Percentiles rank a stretch among this genome's conserved stretches.
Evolutionary conservation across 2,888 invertebrate genomes (phyloP).

Genomic region (Drosophila lutescens): DNA sequence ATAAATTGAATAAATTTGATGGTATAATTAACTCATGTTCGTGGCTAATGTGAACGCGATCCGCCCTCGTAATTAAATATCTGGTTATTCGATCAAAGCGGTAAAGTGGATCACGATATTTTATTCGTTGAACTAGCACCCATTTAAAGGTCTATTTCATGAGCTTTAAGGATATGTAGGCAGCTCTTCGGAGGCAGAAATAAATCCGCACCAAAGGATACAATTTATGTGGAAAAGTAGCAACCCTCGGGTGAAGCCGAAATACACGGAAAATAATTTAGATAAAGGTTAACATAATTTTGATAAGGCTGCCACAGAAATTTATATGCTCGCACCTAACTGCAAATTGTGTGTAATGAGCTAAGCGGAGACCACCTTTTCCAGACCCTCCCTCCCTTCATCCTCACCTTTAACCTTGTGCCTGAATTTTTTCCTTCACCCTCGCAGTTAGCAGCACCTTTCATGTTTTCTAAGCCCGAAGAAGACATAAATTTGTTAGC

Average conservation of each 20-base stretch:
- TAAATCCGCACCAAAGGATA: slow-evolving; percentile 17
- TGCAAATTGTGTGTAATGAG: slow-evolving; percentile 83
- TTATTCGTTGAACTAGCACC: neutral
- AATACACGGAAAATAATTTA: slow-evolving; percentile 72
- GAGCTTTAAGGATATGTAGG: neutral
- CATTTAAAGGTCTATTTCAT: neutral
- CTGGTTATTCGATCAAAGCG: slow-evolving; percentile 12
- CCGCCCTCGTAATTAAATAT: slow-evolving; percentile 56
- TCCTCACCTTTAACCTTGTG: slow-evolving; percentile 21
- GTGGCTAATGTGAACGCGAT: slow-evolving; percentile 57
- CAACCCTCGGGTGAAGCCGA: slow-evolving; percentile 3
- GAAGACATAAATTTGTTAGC: slow-evolving; percentile 80
- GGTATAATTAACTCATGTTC: slow-evolving; percentile 70
- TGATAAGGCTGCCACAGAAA: slow-evolving; percentile 64
- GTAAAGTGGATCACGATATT: slow-evolving; percentile 37
- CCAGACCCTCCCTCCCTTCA: slow-evolving; percentile 11
- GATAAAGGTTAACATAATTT: slow-evolving; percentile 76
- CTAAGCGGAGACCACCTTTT: slow-evolving; percentile 71
- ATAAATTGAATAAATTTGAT: slow-evolving; percentile 71
- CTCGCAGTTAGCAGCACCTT: slow-evolving; percentile 73
- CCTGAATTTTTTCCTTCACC: slow-evolving; percentile 1
- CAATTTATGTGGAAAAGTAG: slow-evolving; percentile 42
- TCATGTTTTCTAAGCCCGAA: slow-evolving; percentile 69
- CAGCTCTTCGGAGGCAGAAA: neutral
- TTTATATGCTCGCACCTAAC: slow-evolving; percentile 83